Percentiles rank a stretch among this genome's conserved stretches.
These are phyloP conservation scores for Toxotes lorentzi DNA, from an alignment of 2,797 vertebrate genomes.

Conservation along the genomic window DNA sequence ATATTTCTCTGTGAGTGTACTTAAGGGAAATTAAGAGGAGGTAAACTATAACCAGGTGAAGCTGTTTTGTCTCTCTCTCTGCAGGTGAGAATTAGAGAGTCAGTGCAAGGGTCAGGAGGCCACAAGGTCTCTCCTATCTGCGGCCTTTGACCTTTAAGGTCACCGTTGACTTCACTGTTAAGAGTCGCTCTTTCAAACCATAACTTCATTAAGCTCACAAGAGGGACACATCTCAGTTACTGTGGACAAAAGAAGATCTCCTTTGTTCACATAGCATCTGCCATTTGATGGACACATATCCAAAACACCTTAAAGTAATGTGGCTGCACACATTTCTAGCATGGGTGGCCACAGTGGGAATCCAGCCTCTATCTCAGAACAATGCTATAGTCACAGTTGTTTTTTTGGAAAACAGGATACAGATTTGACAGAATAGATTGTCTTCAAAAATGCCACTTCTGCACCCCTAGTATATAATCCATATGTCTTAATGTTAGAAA, in stretches of 20 bases:
- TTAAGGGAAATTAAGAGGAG: not conserved
- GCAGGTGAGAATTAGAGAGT: conserved; percentile 26
- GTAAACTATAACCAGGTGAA: conserved; percentile 13
- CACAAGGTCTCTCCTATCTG: conserved; percentile 30
- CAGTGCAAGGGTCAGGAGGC: conserved; percentile 16
- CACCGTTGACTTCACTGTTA: conserved; percentile 23
- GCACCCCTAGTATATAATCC: not conserved
- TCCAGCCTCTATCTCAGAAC: conserved; percentile 3
- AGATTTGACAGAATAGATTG: not conserved
- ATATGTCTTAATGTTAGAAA: not conserved
- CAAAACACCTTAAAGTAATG: not conserved
- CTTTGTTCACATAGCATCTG: conserved; percentile 22
- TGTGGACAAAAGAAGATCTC: conserved; percentile 15
- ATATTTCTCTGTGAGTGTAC: not conserved
- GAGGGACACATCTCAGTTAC: not conserved
- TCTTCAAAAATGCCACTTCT: not conserved
- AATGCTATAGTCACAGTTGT: not conserved
- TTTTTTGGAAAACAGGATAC: conserved; percentile 14
- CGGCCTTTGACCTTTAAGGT: conserved; percentile 56
- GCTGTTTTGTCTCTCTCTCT: conserved; percentile 19
- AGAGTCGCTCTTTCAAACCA: conserved; percentile 14
- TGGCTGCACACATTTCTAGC: conserved; percentile 2
- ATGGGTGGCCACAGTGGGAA: not conserved
- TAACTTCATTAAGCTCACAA: conserved; percentile 42
- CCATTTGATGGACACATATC: not conserved